phyloP scores from a whole-genome alignment of 2,113 vertebrate species.

The Tretioscincus oriximinensis region DNA sequence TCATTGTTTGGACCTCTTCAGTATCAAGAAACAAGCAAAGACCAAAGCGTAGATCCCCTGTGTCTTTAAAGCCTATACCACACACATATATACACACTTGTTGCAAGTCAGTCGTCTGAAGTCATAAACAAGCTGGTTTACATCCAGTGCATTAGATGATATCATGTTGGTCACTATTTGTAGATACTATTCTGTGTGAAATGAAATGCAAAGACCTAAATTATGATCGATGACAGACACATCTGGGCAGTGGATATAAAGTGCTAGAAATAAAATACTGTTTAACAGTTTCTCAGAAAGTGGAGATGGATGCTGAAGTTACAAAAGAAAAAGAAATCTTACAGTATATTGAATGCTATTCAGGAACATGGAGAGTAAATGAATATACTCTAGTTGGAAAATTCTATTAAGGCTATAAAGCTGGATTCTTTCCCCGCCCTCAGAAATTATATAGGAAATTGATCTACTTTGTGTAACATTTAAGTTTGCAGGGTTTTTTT shows the following conservation, averaged over 20 bases:
- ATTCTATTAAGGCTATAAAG: too few relatives aligned
- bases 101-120: neutral
- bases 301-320: constrained; percentile 62
- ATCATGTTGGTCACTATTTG: constrained; percentile 43
- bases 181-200: constrained; percentile 62
- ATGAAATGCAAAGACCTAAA: constrained; percentile 41
- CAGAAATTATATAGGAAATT: too few relatives aligned
- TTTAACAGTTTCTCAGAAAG: constrained; percentile 66
- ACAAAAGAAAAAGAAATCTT: constrained; percentile 70
- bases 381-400: too few relatives aligned
- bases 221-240: neutral
- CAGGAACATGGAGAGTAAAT: constrained; percentile 78
- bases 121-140: neutral
- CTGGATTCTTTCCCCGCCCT: too few relatives aligned
- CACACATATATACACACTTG: neutral
- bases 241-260: constrained; percentile 38
- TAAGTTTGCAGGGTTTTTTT: too few relatives aligned
- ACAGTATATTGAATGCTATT: constrained; percentile 78
- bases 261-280: constrained; percentile 21
- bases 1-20: neutral
- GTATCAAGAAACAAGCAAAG: neutral
- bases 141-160: neutral
- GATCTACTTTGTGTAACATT: too few relatives aligned
- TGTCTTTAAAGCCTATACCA: neutral
- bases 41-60: neutral